Percentiles rank a stretch among this genome's conserved stretches.
phyloP scores from a whole-genome alignment of 2,888 invertebrate genomes.

The Sphinx pinastri region DNA sequence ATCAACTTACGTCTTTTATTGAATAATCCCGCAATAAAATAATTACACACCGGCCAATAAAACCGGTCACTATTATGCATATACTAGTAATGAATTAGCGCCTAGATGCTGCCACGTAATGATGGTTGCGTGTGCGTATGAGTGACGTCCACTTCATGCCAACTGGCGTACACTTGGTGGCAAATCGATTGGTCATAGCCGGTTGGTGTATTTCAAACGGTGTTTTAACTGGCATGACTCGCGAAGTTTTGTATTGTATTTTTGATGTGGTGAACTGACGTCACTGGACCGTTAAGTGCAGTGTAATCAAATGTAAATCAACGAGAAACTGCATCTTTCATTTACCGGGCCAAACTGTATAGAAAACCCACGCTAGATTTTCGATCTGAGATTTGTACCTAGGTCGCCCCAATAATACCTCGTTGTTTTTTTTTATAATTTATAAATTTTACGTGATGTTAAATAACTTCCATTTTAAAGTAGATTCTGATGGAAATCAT shows the following conservation, averaged over 20 bases:
- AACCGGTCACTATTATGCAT: slow-evolving; percentile 19
- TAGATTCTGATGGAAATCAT: too few relatives aligned
- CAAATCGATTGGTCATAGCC: slow-evolving; percentile 34
- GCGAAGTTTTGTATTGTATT: background rate
- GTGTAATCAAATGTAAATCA: background rate
- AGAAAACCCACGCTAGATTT: too few relatives aligned
- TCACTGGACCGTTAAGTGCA: too few relatives aligned
- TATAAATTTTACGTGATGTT: too few relatives aligned
- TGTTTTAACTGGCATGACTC: too few relatives aligned
- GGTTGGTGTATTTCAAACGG: background rate
- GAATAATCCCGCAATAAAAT: slow-evolving; percentile 8
- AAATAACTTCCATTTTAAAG: too few relatives aligned
- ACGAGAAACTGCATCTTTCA: too few relatives aligned
- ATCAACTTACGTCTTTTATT: background rate
- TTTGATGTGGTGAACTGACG: background rate
- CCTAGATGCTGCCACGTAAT: slow-evolving; percentile 31
- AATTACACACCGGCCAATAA: background rate
- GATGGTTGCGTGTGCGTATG: slow-evolving; percentile 20
- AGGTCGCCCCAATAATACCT: too few relatives aligned
- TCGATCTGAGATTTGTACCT: background rate
- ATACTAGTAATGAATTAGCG: slow-evolving; percentile 23
- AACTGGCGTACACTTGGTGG: slow-evolving; percentile 35
- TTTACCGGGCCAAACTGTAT: too few relatives aligned
- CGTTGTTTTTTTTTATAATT: too few relatives aligned
- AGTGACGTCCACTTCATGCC: slow-evolving; percentile 29